Evolutionary conservation across 2,888 invertebrate genomes (phyloP).

Genomic region (Hydrotaea cyrtoneurina): DNA sequence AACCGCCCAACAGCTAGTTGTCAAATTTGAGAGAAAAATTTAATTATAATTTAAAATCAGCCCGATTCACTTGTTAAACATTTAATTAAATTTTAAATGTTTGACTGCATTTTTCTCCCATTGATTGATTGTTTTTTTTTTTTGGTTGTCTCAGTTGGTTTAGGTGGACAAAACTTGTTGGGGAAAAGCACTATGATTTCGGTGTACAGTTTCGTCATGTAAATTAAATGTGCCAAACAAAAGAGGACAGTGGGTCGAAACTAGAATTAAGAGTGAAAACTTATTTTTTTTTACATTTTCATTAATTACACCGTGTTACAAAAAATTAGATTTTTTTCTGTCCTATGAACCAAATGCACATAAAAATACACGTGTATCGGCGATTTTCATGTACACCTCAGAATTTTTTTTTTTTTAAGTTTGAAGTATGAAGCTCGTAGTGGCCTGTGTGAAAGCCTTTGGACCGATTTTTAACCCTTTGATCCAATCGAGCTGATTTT

Average conservation of each 20-base stretch:
- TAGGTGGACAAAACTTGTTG: conserved; percentile 1
- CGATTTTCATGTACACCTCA: too few relatives aligned
- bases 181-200: background rate
- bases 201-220: background rate
- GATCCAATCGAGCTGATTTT: too few relatives aligned
- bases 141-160: background rate
- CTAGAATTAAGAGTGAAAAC: background rate
- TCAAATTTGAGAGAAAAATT: conserved; percentile 18
- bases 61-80: conserved; percentile 42
- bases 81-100: conserved; percentile 52
- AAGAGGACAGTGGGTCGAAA: background rate
- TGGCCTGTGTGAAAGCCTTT: too few relatives aligned
- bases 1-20: background rate
- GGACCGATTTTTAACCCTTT: too few relatives aligned
- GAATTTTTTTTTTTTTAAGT: too few relatives aligned
- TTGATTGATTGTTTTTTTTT: background rate
- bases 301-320: too few relatives aligned
- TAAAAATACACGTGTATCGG: too few relatives aligned
- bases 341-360: too few relatives aligned
- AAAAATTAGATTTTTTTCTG: too few relatives aligned
- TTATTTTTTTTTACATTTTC: too few relatives aligned
- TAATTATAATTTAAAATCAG: conserved; percentile 31
- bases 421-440: too few relatives aligned
- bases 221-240: background rate
- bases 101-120: conserved; percentile 14